Evolutionary conservation across 2,797 vertebrate species (phyloP).

Genomic region (Sphenopsis melanotis): DNA sequence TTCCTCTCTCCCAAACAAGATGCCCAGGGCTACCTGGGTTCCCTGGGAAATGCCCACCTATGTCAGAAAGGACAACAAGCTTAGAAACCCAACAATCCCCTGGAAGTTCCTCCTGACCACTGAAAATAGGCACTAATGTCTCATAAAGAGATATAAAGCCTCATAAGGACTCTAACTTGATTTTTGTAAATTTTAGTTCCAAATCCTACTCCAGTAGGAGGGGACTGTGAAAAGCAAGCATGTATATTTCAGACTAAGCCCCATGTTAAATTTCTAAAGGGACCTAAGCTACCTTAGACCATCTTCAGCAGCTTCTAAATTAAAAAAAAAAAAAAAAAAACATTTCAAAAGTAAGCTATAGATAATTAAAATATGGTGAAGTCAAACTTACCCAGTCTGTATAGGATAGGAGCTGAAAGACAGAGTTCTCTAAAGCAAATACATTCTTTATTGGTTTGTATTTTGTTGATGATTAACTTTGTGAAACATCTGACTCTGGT

Average conservation of each 20-base stretch:
- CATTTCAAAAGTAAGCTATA: not conserved
- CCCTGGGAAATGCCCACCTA: not conserved
- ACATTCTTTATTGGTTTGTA: not conserved
- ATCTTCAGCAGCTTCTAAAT: not conserved
- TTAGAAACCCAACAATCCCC: not conserved
- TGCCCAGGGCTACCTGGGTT: not conserved
- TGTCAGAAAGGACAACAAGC: not conserved
- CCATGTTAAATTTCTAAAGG: not conserved
- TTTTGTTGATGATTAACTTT: constrained; percentile 31
- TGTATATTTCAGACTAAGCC: not conserved
- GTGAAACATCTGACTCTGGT: not conserved
- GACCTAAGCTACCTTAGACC: not conserved
- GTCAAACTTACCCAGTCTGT: not conserved
- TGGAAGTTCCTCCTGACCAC: not conserved
- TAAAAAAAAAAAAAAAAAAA: not conserved
- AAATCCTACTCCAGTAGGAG: not conserved
- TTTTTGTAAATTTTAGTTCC: not conserved
- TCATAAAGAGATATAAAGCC: not conserved
- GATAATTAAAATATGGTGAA: not conserved
- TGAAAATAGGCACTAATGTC: not conserved
- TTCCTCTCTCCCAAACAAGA: not conserved
- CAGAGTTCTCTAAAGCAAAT: not conserved
- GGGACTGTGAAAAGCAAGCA: not conserved
- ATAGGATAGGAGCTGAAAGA: not conserved
- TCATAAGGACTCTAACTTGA: not conserved